A percentile compares a stretch with the other conserved stretches of the same genome.
These are phyloP conservation scores for Grammomys surdaster DNA, from an alignment of 2,113 vertebrate species.

Conservation along the genomic window DNA sequence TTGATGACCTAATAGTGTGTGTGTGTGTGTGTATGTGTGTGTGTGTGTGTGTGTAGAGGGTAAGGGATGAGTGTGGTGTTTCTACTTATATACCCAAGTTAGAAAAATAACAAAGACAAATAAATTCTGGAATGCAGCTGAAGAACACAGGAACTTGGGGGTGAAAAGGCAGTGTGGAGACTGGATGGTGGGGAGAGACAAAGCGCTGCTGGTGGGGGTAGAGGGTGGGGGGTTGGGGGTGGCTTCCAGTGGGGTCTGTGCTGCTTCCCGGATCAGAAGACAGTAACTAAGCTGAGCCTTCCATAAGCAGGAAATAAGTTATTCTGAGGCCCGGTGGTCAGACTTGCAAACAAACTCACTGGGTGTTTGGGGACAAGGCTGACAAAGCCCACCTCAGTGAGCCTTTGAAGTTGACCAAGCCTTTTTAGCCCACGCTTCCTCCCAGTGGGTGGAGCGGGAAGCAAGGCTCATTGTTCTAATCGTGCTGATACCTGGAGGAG, in stretches of 20 bases:
- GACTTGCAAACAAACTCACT: conserved; percentile 4
- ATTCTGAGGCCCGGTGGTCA: conserved; percentile 24
- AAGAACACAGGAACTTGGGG: background rate
- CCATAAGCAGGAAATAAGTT: conserved; percentile 30
- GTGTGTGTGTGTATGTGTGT: background rate
- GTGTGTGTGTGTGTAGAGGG: too few relatives aligned
- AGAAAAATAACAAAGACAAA: background rate
- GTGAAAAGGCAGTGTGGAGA: background rate
- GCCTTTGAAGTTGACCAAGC: background rate
- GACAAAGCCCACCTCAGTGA: background rate
- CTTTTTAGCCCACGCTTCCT: background rate
- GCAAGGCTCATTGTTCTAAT: background rate
- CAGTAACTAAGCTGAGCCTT: background rate
- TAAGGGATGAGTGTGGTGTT: background rate
- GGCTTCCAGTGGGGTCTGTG: background rate
- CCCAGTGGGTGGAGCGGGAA: background rate
- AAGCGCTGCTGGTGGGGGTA: background rate
- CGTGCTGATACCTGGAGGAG: background rate
- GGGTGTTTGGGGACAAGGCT: background rate
- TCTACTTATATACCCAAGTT: conserved; percentile 11
- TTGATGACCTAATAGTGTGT: background rate
- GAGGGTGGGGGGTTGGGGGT: background rate
- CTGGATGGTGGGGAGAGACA: background rate
- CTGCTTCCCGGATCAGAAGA: background rate
- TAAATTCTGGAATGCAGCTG: background rate